These are phyloP conservation scores for Aphidoletes aphidimyza DNA, from an alignment of 2,888 invertebrate species.

Conservation along the genomic window DNA sequence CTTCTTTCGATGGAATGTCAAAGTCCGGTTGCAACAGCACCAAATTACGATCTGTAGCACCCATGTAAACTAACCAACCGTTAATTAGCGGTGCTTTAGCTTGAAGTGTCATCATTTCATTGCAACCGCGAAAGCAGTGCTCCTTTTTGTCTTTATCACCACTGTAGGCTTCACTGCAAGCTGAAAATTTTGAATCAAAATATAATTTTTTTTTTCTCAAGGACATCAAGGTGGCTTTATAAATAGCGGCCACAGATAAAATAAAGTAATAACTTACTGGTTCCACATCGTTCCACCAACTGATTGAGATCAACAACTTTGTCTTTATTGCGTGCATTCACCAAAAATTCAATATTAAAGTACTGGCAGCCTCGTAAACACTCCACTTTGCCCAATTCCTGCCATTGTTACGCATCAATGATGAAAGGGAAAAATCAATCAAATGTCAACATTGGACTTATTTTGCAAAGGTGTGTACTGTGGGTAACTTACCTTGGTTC, in stretches of 20 bases:
- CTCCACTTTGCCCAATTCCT: slow-evolving; percentile 53
- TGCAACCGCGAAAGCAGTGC: slow-evolving; percentile 55
- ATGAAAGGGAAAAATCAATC: slow-evolving; percentile 24
- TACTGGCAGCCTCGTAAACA: slow-evolving; percentile 56
- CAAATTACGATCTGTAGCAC: slow-evolving; percentile 55
- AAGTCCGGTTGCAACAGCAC: slow-evolving; percentile 56
- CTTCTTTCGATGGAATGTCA: slow-evolving; percentile 56
- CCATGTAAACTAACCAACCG: slow-evolving; percentile 57
- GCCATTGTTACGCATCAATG: neutral
- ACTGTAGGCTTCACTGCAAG: slow-evolving; percentile 56
- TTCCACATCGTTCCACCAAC: slow-evolving; percentile 55
- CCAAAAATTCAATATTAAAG: slow-evolving; percentile 56
- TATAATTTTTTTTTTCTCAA: neutral
- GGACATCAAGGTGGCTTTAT: neutral
- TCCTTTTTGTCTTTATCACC: slow-evolving; percentile 28
- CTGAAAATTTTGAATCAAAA: slow-evolving; percentile 38
- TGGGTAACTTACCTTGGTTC: slow-evolving; percentile 7
- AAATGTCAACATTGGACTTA: slow-evolving; percentile 33
- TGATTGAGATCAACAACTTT: slow-evolving; percentile 56
- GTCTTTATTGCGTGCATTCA: slow-evolving; percentile 55
- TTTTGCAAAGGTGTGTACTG: neutral
- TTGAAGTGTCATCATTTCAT: slow-evolving; percentile 56
- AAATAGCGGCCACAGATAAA: neutral
- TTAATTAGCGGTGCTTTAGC: slow-evolving; percentile 55
- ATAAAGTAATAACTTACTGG: slow-evolving; percentile 50